phyloP scores from a whole-genome alignment of 2,797 vertebrate genomes.

The Sternotherus odoratus region DNA sequence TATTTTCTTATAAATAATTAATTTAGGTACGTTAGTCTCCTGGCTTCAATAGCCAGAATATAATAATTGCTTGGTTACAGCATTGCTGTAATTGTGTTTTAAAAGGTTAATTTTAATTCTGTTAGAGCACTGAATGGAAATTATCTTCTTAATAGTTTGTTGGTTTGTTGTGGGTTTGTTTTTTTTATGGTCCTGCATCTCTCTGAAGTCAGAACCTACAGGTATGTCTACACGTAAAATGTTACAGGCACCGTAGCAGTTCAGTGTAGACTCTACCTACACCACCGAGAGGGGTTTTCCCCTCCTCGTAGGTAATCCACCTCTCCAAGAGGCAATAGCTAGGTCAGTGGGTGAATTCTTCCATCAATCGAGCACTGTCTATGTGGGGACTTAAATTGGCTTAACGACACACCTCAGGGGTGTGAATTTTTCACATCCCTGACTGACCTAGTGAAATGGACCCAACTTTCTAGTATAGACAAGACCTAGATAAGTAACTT shows the following conservation, averaged over 20 bases:
- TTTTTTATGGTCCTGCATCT: background rate
- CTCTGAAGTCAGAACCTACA: background rate
- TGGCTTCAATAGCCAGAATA: background rate
- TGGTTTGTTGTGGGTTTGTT: too few species aligned
- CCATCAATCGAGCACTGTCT: too few species aligned
- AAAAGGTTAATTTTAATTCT: background rate
- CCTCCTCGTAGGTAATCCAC: too few species aligned
- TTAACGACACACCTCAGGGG: background rate
- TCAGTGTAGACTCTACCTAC: background rate
- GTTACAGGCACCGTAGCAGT: background rate
- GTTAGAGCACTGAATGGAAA: background rate
- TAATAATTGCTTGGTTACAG: background rate
- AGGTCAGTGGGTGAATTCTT: background rate
- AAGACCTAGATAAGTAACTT: background rate
- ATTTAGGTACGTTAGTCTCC: background rate
- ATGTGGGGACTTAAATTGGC: background rate
- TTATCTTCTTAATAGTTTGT: background rate
- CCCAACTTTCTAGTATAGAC: background rate
- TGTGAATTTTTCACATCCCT: background rate
- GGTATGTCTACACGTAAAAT: background rate
- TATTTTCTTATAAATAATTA: constrained; percentile 11
- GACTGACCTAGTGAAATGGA: background rate
- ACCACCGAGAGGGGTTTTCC: background rate
- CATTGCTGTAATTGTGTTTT: background rate
- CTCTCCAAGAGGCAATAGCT: background rate